Conservation (phyloP, 2,797 vertebrate genomes). For the Odontamblyopus rebecca region DNA sequence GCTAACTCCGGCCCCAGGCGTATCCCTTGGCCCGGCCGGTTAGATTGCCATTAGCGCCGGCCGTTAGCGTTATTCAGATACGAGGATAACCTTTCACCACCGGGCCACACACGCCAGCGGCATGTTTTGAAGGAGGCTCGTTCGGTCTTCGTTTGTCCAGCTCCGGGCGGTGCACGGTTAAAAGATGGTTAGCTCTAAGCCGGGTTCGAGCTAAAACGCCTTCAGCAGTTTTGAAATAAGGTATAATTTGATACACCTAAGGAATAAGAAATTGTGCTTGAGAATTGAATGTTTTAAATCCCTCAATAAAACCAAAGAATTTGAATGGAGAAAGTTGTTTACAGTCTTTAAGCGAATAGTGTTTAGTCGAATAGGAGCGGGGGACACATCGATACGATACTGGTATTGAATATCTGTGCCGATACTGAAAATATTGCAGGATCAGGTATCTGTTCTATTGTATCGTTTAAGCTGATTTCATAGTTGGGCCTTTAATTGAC, state of each 20-base stretch:
- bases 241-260: neutral
- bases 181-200: neutral
- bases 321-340: no score
- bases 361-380: no score
- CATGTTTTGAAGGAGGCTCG: slow-evolving; percentile 24
- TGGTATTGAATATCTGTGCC: no score
- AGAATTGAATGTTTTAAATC: neutral
- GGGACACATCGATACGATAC: no score
- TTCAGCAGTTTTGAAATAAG: neutral
- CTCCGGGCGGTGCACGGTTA: neutral
- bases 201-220: neutral
- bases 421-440: no score
- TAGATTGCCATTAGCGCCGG: slow-evolving; percentile 23
- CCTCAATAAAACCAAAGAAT: neutral
- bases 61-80: slow-evolving; percentile 36
- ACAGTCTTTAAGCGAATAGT: no score
- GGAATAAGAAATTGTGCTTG: neutral
- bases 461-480: no score
- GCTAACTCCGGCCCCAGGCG: slow-evolving; percentile 58
- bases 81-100: slow-evolving; percentile 34
- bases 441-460: no score
- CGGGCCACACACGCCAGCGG: slow-evolving; percentile 13
- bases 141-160: neutral
- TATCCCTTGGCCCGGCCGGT: slow-evolving; percentile 40
- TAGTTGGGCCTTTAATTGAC: no score